Evolutionary conservation across 2,797 vertebrate species (phyloP).

Genomic region (Peromyscus aztecus): DNA sequence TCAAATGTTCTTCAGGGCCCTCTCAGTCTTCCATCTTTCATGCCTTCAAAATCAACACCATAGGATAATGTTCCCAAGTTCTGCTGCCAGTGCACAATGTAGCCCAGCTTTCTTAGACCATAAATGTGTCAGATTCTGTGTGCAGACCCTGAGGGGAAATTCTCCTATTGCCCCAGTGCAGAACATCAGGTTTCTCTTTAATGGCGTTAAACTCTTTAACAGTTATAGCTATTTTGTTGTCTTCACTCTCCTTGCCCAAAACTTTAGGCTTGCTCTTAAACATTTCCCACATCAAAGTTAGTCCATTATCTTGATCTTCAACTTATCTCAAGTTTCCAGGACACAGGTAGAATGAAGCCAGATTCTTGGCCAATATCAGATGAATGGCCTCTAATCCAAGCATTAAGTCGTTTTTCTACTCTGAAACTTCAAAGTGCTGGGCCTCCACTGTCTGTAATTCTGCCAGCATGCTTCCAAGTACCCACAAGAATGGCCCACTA

Average conservation of each 20-base stretch:
- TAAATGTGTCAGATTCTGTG: neutral
- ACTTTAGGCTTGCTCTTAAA: too few relatives aligned
- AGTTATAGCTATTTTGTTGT: neutral
- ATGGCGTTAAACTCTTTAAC: neutral
- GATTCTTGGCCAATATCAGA: neutral
- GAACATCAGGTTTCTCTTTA: neutral
- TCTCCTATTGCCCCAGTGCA: neutral
- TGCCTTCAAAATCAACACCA: neutral
- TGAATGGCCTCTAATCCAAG: neutral
- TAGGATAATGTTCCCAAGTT: neutral
- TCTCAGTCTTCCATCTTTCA: neutral
- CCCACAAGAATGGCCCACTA: neutral
- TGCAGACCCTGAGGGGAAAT: neutral
- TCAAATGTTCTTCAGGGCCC: neutral
- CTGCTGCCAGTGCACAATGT: neutral
- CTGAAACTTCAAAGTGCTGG: neutral
- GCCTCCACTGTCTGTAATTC: neutral
- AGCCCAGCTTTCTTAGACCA: neutral
- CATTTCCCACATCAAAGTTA: neutral
- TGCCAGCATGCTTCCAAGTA: neutral
- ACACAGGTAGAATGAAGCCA: neutral
- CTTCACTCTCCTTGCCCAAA: neutral
- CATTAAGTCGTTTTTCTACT: neutral
- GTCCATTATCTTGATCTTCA: neutral
- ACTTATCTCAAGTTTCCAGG: neutral